Evolutionary conservation across 2,797 vertebrate species (phyloP).

Genomic region (Clarias platycephalus): DNA sequence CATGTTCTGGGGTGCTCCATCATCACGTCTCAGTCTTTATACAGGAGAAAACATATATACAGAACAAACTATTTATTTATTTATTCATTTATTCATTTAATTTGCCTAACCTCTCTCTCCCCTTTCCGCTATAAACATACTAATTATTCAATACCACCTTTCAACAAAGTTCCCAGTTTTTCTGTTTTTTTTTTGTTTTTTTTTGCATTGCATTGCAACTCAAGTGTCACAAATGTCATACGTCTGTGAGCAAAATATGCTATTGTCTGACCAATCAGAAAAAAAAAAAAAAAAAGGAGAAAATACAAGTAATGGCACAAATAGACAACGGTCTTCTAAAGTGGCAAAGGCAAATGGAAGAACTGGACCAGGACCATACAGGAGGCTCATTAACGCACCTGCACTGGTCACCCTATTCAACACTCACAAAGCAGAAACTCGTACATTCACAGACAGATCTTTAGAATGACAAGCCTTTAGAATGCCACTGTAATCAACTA

Average conservation of each 20-base stretch:
- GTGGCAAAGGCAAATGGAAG: slow-evolving; percentile 41
- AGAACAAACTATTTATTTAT: slow-evolving; percentile 16
- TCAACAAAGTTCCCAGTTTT: not conserved
- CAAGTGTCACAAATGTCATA: slow-evolving; percentile 56
- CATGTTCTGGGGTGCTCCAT: slow-evolving; percentile 43
- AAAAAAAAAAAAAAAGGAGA: slow-evolving; percentile 21
- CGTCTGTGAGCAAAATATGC: slow-evolving; percentile 49
- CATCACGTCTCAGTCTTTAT: slow-evolving; percentile 50
- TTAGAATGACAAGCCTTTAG: slow-evolving; percentile 23
- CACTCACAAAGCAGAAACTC: slow-evolving; percentile 30
- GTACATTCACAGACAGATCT: slow-evolving; percentile 15
- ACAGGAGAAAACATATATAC: slow-evolving; percentile 57
- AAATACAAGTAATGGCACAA: slow-evolving; percentile 48
- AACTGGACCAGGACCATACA: slow-evolving; percentile 35
- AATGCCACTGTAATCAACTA: slow-evolving; percentile 33
- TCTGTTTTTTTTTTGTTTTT: not conserved
- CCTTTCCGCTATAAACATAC: slow-evolving; percentile 34
- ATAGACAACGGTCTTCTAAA: slow-evolving; percentile 52
- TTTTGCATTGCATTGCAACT: slow-evolving; percentile 48
- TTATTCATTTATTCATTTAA: slow-evolving; percentile 8
- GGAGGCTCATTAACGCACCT: slow-evolving; percentile 12
- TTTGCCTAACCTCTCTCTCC: slow-evolving; percentile 10
- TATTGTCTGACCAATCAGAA: slow-evolving; percentile 45
- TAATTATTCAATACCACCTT: slow-evolving; percentile 7
- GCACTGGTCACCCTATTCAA: slow-evolving; percentile 24